Base-by-base conservation (phyloP, 23 tunicate species). In the Ciona savignyi region DNA sequence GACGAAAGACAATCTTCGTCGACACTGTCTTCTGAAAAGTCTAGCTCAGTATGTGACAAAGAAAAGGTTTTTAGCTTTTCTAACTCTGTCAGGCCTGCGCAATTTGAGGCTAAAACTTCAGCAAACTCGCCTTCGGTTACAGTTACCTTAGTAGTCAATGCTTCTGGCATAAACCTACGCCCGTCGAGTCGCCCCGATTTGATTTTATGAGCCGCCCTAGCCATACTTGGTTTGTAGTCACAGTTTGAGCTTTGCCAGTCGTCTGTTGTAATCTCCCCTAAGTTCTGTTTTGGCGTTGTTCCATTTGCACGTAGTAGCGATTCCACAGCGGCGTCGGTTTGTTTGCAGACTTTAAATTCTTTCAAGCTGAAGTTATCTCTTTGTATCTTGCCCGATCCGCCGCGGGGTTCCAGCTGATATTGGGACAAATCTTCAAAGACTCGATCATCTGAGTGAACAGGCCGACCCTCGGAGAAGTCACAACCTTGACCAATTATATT, bases 281-380 rank as follows among this genome's bases (percentile, higher is more conserved):
- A 42, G 56, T 15, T 42, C 56, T 42, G 56, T 42, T 42, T 42
- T 42, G 56, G 9, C 56, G 9, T 42, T 42, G 56, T 42, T 9
- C 56, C 56, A 42, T 42, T 42, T 42, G 56, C 56, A 42, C 56
- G 56, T 42, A 42, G 56, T 15, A 42, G 56, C 56, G 56, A 42
- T 9, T 15, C 56, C 11, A 42, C 11, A 15, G 9, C 56, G 56
- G 56, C 56, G 9, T 42, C 56, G 56, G 56, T 42, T 42, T 42
- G 56, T 42, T 42, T 42, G 56, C 56, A 42, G 56, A 42, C 56
- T 42, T 9, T 42, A 42, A 42, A 42, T 42, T 42, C 56, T 42
- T 42, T 42, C 56, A 42, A 42, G 56, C 56, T 42, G 56, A 42
- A 9, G 56, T 42, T 42, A 42, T 42, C 56, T 42, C 56, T 42